Percentiles rank a stretch among this genome's conserved stretches.
Evolutionary conservation across 2,797 vertebrate genomes (phyloP).

Genomic region (Podarcis lilfordi): DNA sequence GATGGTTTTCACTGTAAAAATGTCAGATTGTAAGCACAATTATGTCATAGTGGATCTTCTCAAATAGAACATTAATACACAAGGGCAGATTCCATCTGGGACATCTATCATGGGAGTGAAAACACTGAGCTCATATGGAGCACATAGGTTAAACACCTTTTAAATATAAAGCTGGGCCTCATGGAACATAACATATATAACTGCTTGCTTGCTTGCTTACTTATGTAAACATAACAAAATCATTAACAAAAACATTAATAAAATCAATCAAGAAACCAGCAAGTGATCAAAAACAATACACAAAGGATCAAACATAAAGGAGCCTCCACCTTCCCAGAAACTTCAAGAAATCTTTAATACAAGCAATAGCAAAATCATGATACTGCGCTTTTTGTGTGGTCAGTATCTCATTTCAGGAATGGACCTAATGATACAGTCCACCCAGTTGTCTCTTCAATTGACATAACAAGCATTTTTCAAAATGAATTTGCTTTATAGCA

Average conservation of each 20-base stretch:
- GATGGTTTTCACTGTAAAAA: conserved; percentile 17
- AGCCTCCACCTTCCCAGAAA: neutral
- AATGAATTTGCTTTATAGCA: neutral
- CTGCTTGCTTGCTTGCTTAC: neutral
- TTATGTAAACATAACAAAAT: neutral
- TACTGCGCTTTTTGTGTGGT: neutral
- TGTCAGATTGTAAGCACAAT: conserved; percentile 7
- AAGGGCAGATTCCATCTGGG: neutral
- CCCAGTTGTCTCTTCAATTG: neutral
- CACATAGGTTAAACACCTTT: neutral
- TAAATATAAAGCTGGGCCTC: neutral
- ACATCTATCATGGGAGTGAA: neutral
- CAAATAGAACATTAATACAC: neutral
- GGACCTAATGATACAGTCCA: neutral
- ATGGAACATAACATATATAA: neutral
- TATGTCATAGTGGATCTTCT: neutral
- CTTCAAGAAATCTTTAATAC: neutral
- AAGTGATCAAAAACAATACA: neutral
- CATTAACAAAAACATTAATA: neutral
- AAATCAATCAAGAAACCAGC: neutral
- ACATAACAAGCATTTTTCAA: neutral
- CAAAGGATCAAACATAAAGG: neutral
- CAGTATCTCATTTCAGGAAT: neutral
- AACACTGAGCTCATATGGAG: neutral
- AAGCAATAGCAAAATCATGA: neutral